Evolutionary conservation across 2,797 vertebrate genomes (phyloP).

Genomic region (Anomalospiza imberbis): DNA sequence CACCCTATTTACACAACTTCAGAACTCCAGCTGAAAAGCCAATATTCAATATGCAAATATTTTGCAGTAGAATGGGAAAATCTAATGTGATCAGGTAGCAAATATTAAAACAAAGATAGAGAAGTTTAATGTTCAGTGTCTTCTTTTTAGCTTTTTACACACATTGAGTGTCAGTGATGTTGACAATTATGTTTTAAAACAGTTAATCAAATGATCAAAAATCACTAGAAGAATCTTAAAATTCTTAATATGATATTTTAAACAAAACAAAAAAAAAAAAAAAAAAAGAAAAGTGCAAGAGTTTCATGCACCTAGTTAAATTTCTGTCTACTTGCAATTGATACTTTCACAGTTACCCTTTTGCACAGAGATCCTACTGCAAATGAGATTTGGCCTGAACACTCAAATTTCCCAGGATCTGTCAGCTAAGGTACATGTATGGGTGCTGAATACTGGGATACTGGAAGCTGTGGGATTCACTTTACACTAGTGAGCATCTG

Average conservation of each 20-base stretch:
- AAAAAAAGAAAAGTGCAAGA: not conserved
- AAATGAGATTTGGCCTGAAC: not conserved
- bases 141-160: not conserved
- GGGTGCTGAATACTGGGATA: not conserved
- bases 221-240: not conserved
- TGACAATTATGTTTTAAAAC: not conserved
- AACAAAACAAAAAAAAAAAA: not conserved
- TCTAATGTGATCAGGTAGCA: not conserved
- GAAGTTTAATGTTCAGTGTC: not conserved
- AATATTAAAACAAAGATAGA: not conserved
- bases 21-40: not conserved
- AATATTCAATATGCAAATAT: not conserved
- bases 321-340: not conserved
- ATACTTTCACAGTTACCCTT: not conserved
- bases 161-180: not conserved
- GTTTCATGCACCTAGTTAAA: not conserved
- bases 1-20: not conserved
- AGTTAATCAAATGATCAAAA: not conserved
- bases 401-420: not conserved
- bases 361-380: not conserved
- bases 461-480: not conserved
- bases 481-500: not conserved
- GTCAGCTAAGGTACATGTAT: rapidly evolving
- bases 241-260: not conserved
- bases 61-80: not conserved